These are phyloP conservation scores for Drosophila mettleri DNA, from an alignment of 2,888 invertebrate genomes.

Conservation along the genomic window DNA sequence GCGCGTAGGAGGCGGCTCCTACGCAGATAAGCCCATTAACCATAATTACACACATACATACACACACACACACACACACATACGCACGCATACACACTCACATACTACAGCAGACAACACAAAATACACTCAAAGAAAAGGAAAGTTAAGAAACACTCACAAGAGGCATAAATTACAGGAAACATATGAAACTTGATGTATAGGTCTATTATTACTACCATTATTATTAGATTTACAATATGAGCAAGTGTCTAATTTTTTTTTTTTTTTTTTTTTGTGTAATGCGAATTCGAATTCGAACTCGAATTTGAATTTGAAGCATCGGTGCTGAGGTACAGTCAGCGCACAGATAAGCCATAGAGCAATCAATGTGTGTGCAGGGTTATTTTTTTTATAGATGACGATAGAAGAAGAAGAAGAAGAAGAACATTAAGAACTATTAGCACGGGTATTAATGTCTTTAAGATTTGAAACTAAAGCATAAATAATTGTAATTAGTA, in stretches of 20 bases:
- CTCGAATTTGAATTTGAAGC: constrained; percentile 46
- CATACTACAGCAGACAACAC: constrained; percentile 14
- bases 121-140: neutral
- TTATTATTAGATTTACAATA: constrained; percentile 45
- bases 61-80: constrained; percentile 18
- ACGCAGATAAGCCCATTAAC: constrained; percentile 83
- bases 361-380: constrained; percentile 52
- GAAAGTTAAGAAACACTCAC: constrained; percentile 26
- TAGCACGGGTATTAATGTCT: constrained; percentile 77
- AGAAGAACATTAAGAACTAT: constrained; percentile 61
- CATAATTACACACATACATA: constrained; percentile 17
- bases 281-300: constrained; percentile 14
- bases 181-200: constrained; percentile 59
- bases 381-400: constrained; percentile 20
- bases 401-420: constrained; percentile 6
- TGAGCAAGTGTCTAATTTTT: constrained; percentile 33
- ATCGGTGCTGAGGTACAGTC: constrained; percentile 31
- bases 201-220: constrained; percentile 54
- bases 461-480: constrained; percentile 59
- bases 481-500: constrained; percentile 53
- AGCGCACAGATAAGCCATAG: constrained; percentile 38
- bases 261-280: constrained; percentile 17
- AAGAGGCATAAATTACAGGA: constrained; percentile 71
- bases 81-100: constrained; percentile 23
- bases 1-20: constrained; percentile 86